phyloP scores from a whole-genome alignment of 2,797 vertebrate genomes.

The Brachyalestes nurse region DNA sequence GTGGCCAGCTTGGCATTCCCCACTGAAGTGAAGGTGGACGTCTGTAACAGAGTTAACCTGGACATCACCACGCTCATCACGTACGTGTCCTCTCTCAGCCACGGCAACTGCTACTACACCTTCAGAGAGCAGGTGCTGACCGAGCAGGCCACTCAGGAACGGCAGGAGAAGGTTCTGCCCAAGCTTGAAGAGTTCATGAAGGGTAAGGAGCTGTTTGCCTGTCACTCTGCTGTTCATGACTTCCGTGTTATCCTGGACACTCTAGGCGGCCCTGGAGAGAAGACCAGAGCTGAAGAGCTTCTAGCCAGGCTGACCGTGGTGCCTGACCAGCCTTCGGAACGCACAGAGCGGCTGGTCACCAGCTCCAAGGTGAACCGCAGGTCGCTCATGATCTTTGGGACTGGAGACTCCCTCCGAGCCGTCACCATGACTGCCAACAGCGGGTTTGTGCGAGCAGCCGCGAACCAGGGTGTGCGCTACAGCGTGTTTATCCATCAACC shows the following conservation, averaged over 20 bases:
- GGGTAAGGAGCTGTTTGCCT: slow-evolving; percentile 91
- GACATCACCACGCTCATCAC: slow-evolving; percentile 97
- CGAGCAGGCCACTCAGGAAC: slow-evolving; percentile 92
- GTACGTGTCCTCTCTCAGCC: slow-evolving; percentile 90
- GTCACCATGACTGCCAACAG: slow-evolving; percentile 96
- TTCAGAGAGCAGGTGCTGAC: slow-evolving; percentile 94
- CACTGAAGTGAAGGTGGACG: slow-evolving; percentile 82
- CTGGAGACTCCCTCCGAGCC: slow-evolving; percentile 89
- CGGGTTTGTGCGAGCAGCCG: slow-evolving; percentile 91
- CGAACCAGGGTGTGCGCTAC: slow-evolving; percentile 92
- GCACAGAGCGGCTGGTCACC: slow-evolving; percentile 82
- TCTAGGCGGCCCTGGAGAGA: slow-evolving; percentile 88
- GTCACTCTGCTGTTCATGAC: slow-evolving; percentile 88
- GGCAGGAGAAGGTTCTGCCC: slow-evolving; percentile 85
- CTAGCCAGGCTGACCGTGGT: slow-evolving; percentile 83
- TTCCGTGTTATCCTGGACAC: slow-evolving; percentile 92
- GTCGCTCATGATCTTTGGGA: slow-evolving; percentile 92
- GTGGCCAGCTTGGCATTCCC: slow-evolving; percentile 87
- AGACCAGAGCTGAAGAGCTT: slow-evolving; percentile 81
- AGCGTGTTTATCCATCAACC: slow-evolving; percentile 95
- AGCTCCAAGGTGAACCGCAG: slow-evolving; percentile 92
- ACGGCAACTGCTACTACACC: slow-evolving; percentile 86
- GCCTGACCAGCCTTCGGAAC: slow-evolving; percentile 87
- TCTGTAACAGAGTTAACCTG: slow-evolving; percentile 87
- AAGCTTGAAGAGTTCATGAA: slow-evolving; percentile 88